These are phyloP conservation scores for Punctoribates punctum DNA, from an alignment of 2,888 invertebrate species.

Conservation along the genomic window DNA sequence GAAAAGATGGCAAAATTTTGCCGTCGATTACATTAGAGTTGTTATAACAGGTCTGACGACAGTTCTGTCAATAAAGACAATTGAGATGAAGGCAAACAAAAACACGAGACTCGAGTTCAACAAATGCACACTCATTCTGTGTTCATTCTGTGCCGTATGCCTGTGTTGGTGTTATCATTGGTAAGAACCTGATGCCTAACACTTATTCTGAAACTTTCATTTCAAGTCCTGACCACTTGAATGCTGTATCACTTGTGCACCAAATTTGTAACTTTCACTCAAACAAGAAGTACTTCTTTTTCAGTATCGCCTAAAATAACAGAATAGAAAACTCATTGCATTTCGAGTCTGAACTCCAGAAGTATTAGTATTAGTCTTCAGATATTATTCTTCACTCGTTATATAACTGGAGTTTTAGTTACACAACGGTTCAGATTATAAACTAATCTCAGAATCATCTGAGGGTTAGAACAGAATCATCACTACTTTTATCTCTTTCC, in stretches of 20 bases:
- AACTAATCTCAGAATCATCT: slow-evolving; percentile 5
- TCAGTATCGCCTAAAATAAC: slow-evolving; percentile 36
- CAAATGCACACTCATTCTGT: slow-evolving; percentile 5
- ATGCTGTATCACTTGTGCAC: slow-evolving; percentile 27
- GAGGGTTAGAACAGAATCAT: slow-evolving; percentile 12
- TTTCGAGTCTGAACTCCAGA: slow-evolving; percentile 22
- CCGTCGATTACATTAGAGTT: slow-evolving; percentile 19
- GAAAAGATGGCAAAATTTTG: not conserved
- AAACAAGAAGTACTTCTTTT: slow-evolving; percentile 31
- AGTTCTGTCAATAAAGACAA: slow-evolving; percentile 27
- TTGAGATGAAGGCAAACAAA: slow-evolving; percentile 32
- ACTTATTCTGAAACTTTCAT: slow-evolving; percentile 32
- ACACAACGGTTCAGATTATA: not conserved
- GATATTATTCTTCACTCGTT: not conserved
- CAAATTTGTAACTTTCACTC: slow-evolving; percentile 37
- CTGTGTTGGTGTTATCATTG: not conserved
- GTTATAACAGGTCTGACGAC: slow-evolving; percentile 27
- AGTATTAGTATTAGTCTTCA: slow-evolving; percentile 9
- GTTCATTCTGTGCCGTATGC: not conserved
- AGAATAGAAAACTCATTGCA: slow-evolving; percentile 26
- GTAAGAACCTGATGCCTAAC: slow-evolving; percentile 22
- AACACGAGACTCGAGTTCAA: slow-evolving; percentile 4
- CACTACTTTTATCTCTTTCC: not conserved
- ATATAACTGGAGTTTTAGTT: slow-evolving; percentile 18
- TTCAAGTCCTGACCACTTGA: slow-evolving; percentile 1